Evolutionary conservation across 2,888 invertebrate species (phyloP).

Genomic region (Pantelozetes paolii): DNA sequence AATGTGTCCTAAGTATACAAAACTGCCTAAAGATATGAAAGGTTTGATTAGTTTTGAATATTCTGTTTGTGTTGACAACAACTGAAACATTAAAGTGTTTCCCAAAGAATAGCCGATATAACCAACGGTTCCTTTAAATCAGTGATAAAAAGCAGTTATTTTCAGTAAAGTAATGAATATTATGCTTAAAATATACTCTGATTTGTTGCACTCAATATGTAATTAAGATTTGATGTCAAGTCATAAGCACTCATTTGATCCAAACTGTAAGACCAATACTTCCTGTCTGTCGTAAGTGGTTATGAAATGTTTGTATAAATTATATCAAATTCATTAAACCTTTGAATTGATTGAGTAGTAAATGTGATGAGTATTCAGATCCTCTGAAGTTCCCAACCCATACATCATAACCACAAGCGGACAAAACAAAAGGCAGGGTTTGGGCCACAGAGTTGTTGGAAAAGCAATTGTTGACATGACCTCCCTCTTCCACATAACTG

Average conservation of each 20-base stretch:
- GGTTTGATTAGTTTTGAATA: constrained; percentile 48
- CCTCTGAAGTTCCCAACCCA: constrained; percentile 57
- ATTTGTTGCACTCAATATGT: not conserved
- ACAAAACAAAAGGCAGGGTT: constrained; percentile 18
- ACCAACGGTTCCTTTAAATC: constrained; percentile 49
- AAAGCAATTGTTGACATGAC: not conserved
- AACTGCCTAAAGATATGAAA: constrained; percentile 35
- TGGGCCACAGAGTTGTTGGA: constrained; percentile 44
- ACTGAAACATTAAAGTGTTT: constrained; percentile 53
- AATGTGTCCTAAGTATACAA: constrained; percentile 33
- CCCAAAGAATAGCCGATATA: constrained; percentile 58
- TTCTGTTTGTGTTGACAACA: constrained; percentile 49
- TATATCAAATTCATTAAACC: not conserved
- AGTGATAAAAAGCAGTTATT: not conserved
- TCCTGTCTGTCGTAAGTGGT: constrained; percentile 43
- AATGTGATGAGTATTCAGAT: constrained; percentile 54
- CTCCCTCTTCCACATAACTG: not conserved
- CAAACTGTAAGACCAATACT: constrained; percentile 56
- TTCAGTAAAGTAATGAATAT: not conserved
- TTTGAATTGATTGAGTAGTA: not conserved
- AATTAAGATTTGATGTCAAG: not conserved
- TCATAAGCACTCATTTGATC: constrained; percentile 49
- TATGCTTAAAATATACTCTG: not conserved
- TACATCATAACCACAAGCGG: constrained; percentile 54
- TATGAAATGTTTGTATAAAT: not conserved